Conservation (phyloP, 2,888 invertebrate species). For the Fragum fragum region DNA sequence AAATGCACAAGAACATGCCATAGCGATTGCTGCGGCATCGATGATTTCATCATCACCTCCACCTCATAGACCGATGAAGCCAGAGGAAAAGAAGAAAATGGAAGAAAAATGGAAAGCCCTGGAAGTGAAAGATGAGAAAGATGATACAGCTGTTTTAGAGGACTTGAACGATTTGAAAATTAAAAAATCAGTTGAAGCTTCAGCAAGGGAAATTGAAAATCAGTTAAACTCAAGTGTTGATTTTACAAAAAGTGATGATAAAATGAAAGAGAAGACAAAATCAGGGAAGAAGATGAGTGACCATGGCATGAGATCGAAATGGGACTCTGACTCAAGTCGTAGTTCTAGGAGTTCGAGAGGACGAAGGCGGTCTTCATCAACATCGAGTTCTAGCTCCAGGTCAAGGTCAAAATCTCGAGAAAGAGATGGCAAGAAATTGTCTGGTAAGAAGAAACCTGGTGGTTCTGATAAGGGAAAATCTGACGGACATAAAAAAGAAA, state of each 20-base stretch:
- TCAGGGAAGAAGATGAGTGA: slow-evolving; percentile 16
- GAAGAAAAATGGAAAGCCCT: slow-evolving; percentile 61
- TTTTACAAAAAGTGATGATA: not conserved
- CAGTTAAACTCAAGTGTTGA: not conserved
- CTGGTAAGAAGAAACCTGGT: not conserved
- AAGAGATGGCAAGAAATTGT: not conserved
- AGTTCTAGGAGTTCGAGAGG: slow-evolving; percentile 4
- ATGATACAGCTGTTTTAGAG: not conserved
- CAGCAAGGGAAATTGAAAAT: not conserved
- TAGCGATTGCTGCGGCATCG: slow-evolving; percentile 13
- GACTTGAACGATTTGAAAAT: not conserved
- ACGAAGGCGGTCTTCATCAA: not conserved
- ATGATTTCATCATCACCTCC: slow-evolving; percentile 60
- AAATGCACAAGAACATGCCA: slow-evolving; percentile 37
- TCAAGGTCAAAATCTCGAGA: slow-evolving; percentile 34
- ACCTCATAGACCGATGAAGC: slow-evolving; percentile 63
- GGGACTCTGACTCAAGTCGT: slow-evolving; percentile 37
- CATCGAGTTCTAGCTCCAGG: slow-evolving; percentile 26
- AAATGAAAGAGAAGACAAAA: slow-evolving; percentile 15
- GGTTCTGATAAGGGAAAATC: not conserved
- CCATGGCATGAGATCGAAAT: slow-evolving; percentile 43
- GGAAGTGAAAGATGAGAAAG: slow-evolving; percentile 13
- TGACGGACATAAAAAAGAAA: not conserved
- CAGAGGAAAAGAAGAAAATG: slow-evolving; percentile 58
- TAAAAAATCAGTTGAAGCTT: slow-evolving; percentile 1